Evolutionary conservation across 2,888 invertebrate species (phyloP).

Genomic region (Stenichneumon culpator): DNA sequence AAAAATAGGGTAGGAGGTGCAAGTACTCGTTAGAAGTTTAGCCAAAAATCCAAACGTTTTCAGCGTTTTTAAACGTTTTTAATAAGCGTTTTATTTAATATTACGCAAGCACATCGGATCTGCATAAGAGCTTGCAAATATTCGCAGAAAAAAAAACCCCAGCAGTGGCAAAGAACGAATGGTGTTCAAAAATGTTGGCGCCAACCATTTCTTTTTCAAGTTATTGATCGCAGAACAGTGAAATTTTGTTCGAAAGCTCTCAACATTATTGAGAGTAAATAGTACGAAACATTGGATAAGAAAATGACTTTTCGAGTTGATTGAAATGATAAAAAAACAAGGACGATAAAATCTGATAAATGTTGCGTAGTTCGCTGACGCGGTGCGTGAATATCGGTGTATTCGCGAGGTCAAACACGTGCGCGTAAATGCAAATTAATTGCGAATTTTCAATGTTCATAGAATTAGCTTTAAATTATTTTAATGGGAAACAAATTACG

Average conservation of each 20-base stretch:
- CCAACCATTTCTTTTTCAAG: neutral
- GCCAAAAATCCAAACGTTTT: too few species aligned
- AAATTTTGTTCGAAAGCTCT: too few species aligned
- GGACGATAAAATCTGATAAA: neutral
- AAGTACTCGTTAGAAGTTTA: too few species aligned
- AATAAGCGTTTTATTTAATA: too few species aligned
- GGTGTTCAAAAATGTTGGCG: neutral
- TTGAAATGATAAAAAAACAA: neutral
- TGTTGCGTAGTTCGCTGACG: too few species aligned
- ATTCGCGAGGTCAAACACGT: neutral
- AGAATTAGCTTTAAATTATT: neutral
- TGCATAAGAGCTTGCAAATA: neutral
- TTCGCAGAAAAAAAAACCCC: neutral
- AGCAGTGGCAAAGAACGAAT: neutral
- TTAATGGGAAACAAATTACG: too few species aligned
- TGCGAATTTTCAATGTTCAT: neutral
- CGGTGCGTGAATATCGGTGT: neutral
- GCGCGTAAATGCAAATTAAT: neutral
- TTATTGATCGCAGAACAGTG: too few species aligned
- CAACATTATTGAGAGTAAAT: too few species aligned
- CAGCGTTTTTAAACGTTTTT: too few species aligned
- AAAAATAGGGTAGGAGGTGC: too few species aligned
- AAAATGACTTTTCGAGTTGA: neutral
- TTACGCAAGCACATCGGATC: neutral
- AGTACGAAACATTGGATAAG: too few species aligned